phyloP scores from a whole-genome alignment of 2,113 vertebrate genomes.

The Cervus canadensis region DNA sequence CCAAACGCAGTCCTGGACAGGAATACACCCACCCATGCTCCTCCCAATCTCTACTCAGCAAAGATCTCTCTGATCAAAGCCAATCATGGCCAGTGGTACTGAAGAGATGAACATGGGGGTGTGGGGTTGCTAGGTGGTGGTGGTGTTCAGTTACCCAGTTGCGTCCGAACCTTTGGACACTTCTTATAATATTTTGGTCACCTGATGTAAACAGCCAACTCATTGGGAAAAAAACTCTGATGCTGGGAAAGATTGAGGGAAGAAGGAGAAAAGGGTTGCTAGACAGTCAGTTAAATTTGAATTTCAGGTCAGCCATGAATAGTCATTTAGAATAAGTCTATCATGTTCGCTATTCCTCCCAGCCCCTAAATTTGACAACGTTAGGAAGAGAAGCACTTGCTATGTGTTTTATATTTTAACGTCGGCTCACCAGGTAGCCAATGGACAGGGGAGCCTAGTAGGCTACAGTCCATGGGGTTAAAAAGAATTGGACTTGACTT shows the following conservation, averaged over 20 bases:
- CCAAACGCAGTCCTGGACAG: too few relatives aligned
- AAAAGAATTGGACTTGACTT: not conserved
- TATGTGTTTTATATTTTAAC: not conserved
- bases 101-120: not conserved
- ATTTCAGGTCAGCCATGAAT: not conserved
- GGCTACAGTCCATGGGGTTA: not conserved
- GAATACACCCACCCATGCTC: not conserved
- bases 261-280: not conserved
- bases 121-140: not conserved
- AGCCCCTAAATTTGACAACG: not conserved
- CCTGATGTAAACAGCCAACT: not conserved
- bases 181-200: not conserved
- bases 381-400: not conserved
- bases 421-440: not conserved
- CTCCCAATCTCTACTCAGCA: not conserved
- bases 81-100: accelerated
- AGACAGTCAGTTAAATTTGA: not conserved
- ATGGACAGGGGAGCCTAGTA: not conserved
- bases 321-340: not conserved
- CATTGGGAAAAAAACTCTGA: not conserved
- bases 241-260: not conserved
- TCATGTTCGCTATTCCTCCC: not conserved
- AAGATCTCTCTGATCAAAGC: not conserved
- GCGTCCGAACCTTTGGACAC: not conserved
- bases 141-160: not conserved